phyloP scores from a whole-genome alignment of 2,113 vertebrate species.

The Microcebus lehilahytsara region DNA sequence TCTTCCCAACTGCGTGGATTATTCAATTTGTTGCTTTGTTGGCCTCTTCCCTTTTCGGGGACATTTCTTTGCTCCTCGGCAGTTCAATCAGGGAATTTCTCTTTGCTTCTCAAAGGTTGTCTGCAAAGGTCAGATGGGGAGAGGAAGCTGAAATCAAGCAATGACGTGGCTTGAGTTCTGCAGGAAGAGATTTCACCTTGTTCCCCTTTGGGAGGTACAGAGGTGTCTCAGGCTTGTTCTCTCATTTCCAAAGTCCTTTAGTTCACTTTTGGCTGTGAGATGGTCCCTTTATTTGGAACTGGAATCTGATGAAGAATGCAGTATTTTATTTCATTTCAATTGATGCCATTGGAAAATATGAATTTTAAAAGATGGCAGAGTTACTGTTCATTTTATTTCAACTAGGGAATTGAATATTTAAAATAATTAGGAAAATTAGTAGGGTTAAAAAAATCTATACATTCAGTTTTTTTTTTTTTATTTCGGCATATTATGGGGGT shows the following conservation, averaged over 20 bases:
- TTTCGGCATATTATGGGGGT: too few species aligned
- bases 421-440: not conserved
- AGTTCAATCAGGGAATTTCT: not conserved
- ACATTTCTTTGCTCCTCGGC: not conserved
- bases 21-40: not conserved
- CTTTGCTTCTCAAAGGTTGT: not conserved
- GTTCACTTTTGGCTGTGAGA: constrained; percentile 11
- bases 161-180: not conserved
- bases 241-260: not conserved
- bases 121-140: not conserved
- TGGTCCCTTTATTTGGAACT: not conserved
- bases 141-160: not conserved
- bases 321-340: constrained; percentile 22
- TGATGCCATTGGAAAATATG: not conserved
- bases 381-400: constrained; percentile 33
- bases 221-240: not conserved
- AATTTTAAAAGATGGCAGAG: not conserved
- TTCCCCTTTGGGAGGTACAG: not conserved
- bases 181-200: not conserved
- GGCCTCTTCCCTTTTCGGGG: not conserved
- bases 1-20: not conserved
- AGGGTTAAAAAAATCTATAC: not conserved
- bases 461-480: too few species aligned
- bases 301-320: not conserved
- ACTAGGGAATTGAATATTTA: not conserved